Percentiles rank a stretch among this genome's conserved stretches.
Conservation (phyloP, 1,140 invertebrate genomes). For the Phocides pigmalion region DNA sequence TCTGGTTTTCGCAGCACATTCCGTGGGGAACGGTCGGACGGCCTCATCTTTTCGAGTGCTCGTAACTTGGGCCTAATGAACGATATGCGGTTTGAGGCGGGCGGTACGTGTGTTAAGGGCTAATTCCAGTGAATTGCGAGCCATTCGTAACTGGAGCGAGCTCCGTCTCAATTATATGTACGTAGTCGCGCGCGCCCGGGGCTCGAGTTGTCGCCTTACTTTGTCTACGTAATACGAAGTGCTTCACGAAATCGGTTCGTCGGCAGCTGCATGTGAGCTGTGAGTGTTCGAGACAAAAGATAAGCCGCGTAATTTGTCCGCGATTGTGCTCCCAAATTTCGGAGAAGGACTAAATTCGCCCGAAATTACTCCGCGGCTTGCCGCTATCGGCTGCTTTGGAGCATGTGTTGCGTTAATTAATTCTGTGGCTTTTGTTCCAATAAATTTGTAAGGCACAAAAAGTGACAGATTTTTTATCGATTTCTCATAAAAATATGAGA, state of each 20-base stretch:
- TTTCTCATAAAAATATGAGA: no score
- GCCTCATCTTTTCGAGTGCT: slow-evolving; percentile 38
- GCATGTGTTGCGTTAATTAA: slow-evolving; percentile 16
- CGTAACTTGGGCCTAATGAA: slow-evolving; percentile 46
- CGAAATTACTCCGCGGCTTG: slow-evolving; percentile 37
- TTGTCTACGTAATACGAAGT: slow-evolving; percentile 53
- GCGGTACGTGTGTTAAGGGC: slow-evolving; percentile 28
- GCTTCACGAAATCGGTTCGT: slow-evolving; percentile 49
- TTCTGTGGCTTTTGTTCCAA: slow-evolving; percentile 8
- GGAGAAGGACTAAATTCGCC: slow-evolving; percentile 39
- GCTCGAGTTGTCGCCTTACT: slow-evolving; percentile 39
- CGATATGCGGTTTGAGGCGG: slow-evolving; percentile 49
- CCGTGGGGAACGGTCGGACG: slow-evolving; percentile 42
- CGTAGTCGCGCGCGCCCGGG: slow-evolving; percentile 30
- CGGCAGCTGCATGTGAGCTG: slow-evolving; percentile 48
- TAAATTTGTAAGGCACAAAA: background rate
- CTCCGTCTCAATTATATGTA: slow-evolving; percentile 51
- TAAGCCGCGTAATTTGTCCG: slow-evolving; percentile 53
- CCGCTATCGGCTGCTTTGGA: slow-evolving; percentile 17
- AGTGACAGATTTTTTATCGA: no score
- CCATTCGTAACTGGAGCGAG: slow-evolving; percentile 19
- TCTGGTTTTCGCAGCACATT: slow-evolving; percentile 47
- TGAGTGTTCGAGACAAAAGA: slow-evolving; percentile 59
- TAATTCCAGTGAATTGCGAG: slow-evolving; percentile 41
- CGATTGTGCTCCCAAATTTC: slow-evolving; percentile 53